These are phyloP conservation scores for Psittacula cyanocephala DNA, from an alignment of 2,113 vertebrate species.

Conservation along the genomic window DNA sequence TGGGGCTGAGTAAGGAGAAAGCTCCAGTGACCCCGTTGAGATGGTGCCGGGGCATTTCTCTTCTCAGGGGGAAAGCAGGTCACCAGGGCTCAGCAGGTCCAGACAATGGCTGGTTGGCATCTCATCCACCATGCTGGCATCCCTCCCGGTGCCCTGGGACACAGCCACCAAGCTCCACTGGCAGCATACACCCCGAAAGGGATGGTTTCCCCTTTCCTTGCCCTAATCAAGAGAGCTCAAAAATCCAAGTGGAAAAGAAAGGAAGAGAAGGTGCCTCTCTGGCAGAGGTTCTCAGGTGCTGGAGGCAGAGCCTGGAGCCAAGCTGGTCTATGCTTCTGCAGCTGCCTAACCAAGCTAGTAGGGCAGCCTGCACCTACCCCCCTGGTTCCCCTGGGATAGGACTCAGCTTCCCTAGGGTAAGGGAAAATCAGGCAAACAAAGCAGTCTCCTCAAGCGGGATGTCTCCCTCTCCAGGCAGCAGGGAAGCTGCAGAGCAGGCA, in stretches of 20 bases:
- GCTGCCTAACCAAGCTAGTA: background rate
- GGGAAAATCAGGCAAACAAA: background rate
- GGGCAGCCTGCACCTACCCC: background rate
- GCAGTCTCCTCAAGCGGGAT: background rate
- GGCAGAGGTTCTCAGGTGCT: background rate
- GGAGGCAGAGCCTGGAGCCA: background rate
- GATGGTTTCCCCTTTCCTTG: background rate
- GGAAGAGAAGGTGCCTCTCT: background rate
- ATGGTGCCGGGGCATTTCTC: accelerated
- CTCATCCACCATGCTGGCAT: background rate
- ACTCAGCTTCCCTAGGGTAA: background rate
- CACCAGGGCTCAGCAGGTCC: background rate
- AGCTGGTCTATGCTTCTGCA: background rate
- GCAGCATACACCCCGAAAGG: accelerated
- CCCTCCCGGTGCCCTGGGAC: background rate
- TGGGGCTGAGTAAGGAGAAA: background rate
- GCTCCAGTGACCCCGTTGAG: background rate
- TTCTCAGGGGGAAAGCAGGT: background rate
- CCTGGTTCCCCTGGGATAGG: background rate
- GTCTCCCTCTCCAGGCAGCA: conserved; percentile 40
- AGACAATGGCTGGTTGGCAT: background rate
- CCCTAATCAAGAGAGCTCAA: background rate
- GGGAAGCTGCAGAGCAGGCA: background rate
- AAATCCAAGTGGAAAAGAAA: background rate
- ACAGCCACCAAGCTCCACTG: background rate